A percentile compares a stretch with the other conserved stretches of the same genome.
These are phyloP conservation scores for Gnathonemus longibarbis DNA, from an alignment of 2,113 vertebrate genomes.

Conservation along the genomic window DNA sequence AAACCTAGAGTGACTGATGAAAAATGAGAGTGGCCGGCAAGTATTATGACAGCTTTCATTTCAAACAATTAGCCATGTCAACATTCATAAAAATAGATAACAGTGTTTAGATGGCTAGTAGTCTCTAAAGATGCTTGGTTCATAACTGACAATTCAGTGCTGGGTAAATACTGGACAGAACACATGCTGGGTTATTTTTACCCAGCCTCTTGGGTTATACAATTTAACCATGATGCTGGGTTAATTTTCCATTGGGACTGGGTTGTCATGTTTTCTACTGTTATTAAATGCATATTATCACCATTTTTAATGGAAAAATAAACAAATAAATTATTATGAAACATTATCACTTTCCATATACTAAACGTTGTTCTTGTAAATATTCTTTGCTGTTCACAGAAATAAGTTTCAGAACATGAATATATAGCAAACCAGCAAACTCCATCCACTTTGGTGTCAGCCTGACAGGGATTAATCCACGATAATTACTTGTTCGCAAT, in stretches of 20 bases:
- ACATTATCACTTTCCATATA: background rate
- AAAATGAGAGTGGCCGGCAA: background rate
- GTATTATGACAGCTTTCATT: background rate
- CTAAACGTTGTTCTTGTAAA: background rate
- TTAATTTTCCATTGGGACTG: background rate
- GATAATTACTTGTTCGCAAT: background rate
- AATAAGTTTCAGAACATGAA: background rate
- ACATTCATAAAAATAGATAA: background rate
- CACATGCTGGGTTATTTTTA: background rate
- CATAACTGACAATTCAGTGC: background rate
- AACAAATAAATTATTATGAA: background rate
- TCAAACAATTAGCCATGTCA: background rate
- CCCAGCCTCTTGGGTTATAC: background rate
- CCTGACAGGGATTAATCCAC: background rate
- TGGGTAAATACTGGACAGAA: background rate
- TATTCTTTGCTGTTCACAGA: background rate
- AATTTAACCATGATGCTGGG: background rate
- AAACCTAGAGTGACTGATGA: background rate
- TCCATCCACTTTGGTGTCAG: background rate
- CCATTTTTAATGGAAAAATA: background rate
- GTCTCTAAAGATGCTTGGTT: background rate
- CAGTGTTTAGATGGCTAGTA: background rate
- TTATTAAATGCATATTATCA: background rate
- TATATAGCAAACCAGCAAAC: background rate
- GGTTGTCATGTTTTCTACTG: background rate